Conservation (phyloP, 1,140 invertebrate genomes). For the Pseudomyrmex sp. region DNA sequence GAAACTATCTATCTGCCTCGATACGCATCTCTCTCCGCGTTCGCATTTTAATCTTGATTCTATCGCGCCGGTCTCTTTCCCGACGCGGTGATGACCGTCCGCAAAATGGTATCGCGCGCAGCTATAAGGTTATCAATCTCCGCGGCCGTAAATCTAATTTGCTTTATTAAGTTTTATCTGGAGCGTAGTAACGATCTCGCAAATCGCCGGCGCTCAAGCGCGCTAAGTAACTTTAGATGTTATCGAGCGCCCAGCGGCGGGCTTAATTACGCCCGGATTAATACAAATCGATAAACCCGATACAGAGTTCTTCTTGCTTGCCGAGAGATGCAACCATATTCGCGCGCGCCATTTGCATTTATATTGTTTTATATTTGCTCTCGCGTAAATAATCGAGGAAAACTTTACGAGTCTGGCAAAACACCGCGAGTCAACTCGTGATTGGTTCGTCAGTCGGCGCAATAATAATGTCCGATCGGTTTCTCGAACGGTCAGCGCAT, state of each 20-base stretch:
- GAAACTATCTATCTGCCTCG: not conserved
- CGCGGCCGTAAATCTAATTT: constrained; percentile 41
- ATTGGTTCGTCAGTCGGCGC: constrained; percentile 46
- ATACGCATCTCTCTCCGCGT: not conserved
- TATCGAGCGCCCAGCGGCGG: constrained; percentile 17
- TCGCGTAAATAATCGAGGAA: constrained; percentile 26
- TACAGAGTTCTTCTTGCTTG: not conserved
- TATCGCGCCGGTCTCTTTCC: not conserved
- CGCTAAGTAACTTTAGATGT: constrained; percentile 37
- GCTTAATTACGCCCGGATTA: constrained; percentile 26
- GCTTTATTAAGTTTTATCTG: constrained; percentile 28
- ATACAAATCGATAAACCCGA: constrained; percentile 51
- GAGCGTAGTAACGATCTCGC: constrained; percentile 25
- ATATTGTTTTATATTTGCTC: constrained; percentile 53
- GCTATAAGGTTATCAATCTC: constrained; percentile 13
- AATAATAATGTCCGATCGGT: constrained; percentile 37
- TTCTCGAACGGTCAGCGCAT: not conserved
- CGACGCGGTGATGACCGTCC: not conserved
- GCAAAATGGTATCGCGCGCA: constrained; percentile 7
- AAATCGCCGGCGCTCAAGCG: constrained; percentile 24
- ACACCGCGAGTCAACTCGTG: not conserved
- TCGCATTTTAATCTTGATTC: constrained; percentile 14
- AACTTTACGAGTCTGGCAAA: constrained; percentile 39
- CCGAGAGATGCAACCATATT: constrained; percentile 3
- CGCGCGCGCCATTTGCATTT: constrained; percentile 37